Evolutionary conservation across 1,140 invertebrate species (phyloP).

Genomic region (Chionoecetes opilio): DNA sequence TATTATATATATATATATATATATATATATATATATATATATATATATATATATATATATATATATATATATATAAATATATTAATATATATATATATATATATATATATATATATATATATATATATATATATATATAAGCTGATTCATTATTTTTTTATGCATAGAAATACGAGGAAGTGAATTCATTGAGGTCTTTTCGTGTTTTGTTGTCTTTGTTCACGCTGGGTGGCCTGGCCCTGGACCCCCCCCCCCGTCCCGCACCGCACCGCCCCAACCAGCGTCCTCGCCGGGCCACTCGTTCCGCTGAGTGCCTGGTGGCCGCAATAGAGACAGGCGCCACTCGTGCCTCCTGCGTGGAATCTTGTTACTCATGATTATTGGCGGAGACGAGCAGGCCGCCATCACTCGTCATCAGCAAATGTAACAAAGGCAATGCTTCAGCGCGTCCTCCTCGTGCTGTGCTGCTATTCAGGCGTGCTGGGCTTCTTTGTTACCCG

Average conservation of each 20-base stretch:
- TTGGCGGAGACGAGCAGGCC: neutral
- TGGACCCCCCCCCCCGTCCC: neutral
- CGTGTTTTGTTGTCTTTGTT: too few relatives aligned
- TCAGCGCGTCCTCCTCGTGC: neutral
- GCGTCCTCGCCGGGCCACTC: neutral
- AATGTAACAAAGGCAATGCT: neutral
- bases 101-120: constrained; percentile 56
- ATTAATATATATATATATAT: constrained; percentile 52
- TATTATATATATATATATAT: neutral
- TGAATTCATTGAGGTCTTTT: neutral
- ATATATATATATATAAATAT: constrained; percentile 54
- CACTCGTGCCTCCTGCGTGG: neutral
- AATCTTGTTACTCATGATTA: neutral
- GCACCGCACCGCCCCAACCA: neutral
- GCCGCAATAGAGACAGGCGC: neutral
- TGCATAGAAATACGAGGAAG: too few relatives aligned
- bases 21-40: too few relatives aligned
- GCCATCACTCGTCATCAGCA: neutral
- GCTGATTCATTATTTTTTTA: neutral
- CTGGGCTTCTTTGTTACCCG: neutral
- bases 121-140: constrained; percentile 48
- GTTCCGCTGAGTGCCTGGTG: neutral
- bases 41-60: too few relatives aligned
- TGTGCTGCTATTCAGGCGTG: neutral
- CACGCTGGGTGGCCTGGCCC: too few relatives aligned